These are phyloP conservation scores for Eubucco bourcierii DNA, from an alignment of 2,113 vertebrate genomes.

Conservation along the genomic window DNA sequence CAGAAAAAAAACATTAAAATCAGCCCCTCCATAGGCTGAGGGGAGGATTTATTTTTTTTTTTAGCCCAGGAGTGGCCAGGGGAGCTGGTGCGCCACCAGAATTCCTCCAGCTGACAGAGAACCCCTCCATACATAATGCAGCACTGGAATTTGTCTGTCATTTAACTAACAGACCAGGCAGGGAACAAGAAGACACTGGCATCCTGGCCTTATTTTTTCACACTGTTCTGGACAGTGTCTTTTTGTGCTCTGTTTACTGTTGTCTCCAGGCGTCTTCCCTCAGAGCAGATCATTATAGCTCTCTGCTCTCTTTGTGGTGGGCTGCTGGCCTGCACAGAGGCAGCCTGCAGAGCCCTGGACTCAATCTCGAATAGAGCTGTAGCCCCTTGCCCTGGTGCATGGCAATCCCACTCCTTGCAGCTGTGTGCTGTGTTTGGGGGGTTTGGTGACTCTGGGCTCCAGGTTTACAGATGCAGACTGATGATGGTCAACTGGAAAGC, in stretches of 20 bases:
- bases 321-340: not conserved
- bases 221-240: accelerated
- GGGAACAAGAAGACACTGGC: not conserved
- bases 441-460: not conserved
- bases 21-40: not conserved
- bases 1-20: not conserved
- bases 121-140: accelerated
- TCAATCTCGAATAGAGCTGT: not conserved
- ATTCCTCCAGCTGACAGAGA: not conserved
- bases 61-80: not conserved
- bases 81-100: not conserved
- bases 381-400: accelerated
- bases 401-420: not conserved
- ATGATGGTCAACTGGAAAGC: not conserved
- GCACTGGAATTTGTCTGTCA: not conserved
- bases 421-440: accelerated
- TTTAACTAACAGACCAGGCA: not conserved
- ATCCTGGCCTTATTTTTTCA: not conserved
- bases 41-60: not conserved
- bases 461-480: not conserved
- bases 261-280: not conserved
- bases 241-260: not conserved
- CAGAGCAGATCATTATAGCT: not conserved
- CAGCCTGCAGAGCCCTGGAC: not conserved
- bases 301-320: not conserved